These are phyloP conservation scores for Zaprionus lachaisei DNA, from an alignment of 1,140 invertebrate species.

Conservation along the genomic window DNA sequence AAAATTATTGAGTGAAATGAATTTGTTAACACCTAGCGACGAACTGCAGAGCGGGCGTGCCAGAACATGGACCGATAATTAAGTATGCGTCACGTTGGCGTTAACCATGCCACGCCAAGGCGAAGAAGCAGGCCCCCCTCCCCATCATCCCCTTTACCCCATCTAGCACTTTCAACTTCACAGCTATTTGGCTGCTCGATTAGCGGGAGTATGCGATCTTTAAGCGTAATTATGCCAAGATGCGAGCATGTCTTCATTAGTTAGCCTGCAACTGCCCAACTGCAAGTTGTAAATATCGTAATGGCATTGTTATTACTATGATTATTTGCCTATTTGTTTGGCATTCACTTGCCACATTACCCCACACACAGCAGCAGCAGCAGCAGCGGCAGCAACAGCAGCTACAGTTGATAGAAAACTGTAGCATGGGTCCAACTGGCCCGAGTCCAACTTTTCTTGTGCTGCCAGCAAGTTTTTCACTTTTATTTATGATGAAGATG, in stretches of 20 bases:
- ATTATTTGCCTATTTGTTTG: slow-evolving; percentile 65
- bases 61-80: slow-evolving; percentile 63
- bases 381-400: slow-evolving; percentile 4
- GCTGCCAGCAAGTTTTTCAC: slow-evolving; percentile 70
- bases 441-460: slow-evolving; percentile 19
- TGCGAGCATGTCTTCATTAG: slow-evolving; percentile 68
- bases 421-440: slow-evolving; percentile 32
- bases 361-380: slow-evolving; percentile 23
- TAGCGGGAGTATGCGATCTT: slow-evolving; percentile 69
- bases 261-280: neutral
- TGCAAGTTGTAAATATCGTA: slow-evolving; percentile 30
- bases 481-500: slow-evolving; percentile 84
- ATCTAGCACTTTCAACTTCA: neutral
- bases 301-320: slow-evolving; percentile 73
- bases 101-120: neutral
- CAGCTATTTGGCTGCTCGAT: slow-evolving; percentile 59
- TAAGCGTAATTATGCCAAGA: slow-evolving; percentile 63
- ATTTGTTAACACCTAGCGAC: slow-evolving; percentile 78
- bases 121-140: neutral
- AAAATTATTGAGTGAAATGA: slow-evolving; percentile 78
- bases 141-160: slow-evolving; percentile 4
- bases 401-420: slow-evolving; percentile 57
- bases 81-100: slow-evolving; percentile 67
- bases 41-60: slow-evolving; percentile 54
- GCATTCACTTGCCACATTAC: slow-evolving; percentile 78